Conservation (phyloP, 2,888 invertebrate genomes). For the Ophion ellenae region DNA sequence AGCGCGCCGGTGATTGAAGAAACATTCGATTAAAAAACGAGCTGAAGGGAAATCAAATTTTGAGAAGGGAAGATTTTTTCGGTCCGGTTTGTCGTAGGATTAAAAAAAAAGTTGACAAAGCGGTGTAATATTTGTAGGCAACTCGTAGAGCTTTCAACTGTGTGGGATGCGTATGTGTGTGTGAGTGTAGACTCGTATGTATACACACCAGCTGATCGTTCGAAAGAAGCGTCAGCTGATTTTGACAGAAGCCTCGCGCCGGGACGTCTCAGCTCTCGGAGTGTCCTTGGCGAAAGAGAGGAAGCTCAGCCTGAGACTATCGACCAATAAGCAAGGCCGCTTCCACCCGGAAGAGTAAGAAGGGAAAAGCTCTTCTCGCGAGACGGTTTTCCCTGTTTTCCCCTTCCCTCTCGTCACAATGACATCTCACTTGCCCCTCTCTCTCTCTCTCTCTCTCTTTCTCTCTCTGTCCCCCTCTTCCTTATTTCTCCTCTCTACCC, state of each 20-base stretch:
- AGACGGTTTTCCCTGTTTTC: constrained; percentile 26
- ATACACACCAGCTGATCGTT: constrained; percentile 74
- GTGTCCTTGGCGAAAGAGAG: constrained; percentile 61
- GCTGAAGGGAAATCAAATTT: neutral
- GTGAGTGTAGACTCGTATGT: neutral
- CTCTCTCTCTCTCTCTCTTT: neutral
- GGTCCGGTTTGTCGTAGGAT: neutral
- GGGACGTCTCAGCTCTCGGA: constrained; percentile 68
- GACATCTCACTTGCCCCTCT: neutral
- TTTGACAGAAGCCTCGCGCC: constrained; percentile 72
- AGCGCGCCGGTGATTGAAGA: neutral
- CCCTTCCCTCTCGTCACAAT: neutral
- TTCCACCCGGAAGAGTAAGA: constrained; percentile 26
- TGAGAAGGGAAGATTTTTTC: neutral
- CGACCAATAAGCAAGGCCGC: constrained; percentile 63
- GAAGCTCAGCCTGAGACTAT: constrained; percentile 37
- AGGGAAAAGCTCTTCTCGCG: constrained; percentile 27
- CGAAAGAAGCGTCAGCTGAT: constrained; percentile 75
- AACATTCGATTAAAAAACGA: neutral
- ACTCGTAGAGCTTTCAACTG: neutral
- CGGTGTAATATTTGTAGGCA: neutral
- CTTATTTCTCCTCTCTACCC: neutral
- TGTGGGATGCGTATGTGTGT: neutral
- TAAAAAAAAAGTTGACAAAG: neutral
- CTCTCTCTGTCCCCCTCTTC: neutral